These are phyloP conservation scores for Diceros bicornis DNA, from an alignment of 2,797 vertebrate species.

Conservation along the genomic window DNA sequence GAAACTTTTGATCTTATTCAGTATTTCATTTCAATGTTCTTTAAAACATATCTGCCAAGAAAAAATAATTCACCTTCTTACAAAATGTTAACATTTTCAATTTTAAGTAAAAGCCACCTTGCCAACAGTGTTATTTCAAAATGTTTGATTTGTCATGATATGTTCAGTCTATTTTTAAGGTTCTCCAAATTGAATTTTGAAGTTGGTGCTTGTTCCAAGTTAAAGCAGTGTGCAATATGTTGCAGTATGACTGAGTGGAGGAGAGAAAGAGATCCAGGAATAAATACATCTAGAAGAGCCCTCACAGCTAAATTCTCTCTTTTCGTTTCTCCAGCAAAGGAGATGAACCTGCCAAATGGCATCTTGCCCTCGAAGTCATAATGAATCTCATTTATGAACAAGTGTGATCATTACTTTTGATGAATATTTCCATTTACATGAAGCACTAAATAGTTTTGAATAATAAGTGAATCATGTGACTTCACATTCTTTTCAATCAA, in stretches of 20 bases:
- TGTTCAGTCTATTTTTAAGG: slow-evolving; percentile 85
- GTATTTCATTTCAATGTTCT: slow-evolving; percentile 75
- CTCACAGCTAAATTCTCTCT: slow-evolving; percentile 62
- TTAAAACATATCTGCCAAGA: slow-evolving; percentile 75
- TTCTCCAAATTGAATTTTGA: slow-evolving; percentile 82
- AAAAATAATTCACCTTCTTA: slow-evolving; percentile 83
- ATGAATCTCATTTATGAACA: slow-evolving; percentile 62
- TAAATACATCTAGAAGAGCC: slow-evolving; percentile 69
- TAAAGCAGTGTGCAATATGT: slow-evolving; percentile 82
- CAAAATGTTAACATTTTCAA: slow-evolving; percentile 85
- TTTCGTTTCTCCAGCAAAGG: slow-evolving; percentile 52
- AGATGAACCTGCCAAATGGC: slow-evolving; percentile 58
- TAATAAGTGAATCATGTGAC: slow-evolving; percentile 6
- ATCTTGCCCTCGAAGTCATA: slow-evolving; percentile 49
- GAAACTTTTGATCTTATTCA: slow-evolving; percentile 71
- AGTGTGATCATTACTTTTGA: slow-evolving; percentile 1
- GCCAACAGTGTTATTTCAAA: slow-evolving; percentile 84
- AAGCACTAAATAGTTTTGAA: neutral
- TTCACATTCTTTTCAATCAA: neutral
- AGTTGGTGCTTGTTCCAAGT: slow-evolving; percentile 81
- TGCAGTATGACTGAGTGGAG: slow-evolving; percentile 71
- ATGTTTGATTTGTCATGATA: slow-evolving; percentile 86
- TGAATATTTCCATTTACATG: slow-evolving; percentile 38
- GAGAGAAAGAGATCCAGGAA: slow-evolving; percentile 75
- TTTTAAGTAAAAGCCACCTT: slow-evolving; percentile 83